A percentile compares a stretch with the other conserved stretches of the same genome.
These are phyloP conservation scores for Morone saxatilis DNA, from an alignment of 2,113 vertebrate species.

Conservation along the genomic window DNA sequence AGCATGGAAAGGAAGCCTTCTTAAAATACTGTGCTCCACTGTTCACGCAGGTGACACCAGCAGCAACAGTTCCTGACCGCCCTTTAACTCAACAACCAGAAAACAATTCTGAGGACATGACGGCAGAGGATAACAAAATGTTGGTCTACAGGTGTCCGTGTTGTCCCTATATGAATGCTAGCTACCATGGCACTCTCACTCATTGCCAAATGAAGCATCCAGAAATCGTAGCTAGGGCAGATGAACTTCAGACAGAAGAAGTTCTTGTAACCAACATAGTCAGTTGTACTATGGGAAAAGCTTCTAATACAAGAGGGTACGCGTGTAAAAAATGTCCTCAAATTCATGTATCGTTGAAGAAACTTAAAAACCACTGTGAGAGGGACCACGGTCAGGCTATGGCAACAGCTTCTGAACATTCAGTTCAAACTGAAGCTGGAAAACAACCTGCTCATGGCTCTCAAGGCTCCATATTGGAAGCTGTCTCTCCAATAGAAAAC, in stretches of 20 bases:
- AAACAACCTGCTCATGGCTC: conserved; percentile 72
- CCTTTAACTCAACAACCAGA: conserved; percentile 8
- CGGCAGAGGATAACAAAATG: neutral
- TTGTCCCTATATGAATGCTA: conserved; percentile 90
- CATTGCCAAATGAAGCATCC: conserved; percentile 94
- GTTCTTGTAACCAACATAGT: conserved; percentile 83
- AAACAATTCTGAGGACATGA: neutral
- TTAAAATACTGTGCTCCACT: conserved; percentile 87
- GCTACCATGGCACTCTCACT: conserved; percentile 89
- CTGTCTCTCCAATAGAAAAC: conserved; percentile 85
- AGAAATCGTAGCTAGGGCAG: conserved; percentile 84
- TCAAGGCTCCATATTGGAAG: conserved; percentile 69
- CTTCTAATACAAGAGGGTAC: conserved; percentile 88
- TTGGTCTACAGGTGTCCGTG: conserved; percentile 89
- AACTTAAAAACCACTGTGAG: conserved; percentile 87
- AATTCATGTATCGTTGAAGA: conserved; percentile 85
- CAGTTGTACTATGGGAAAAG: conserved; percentile 71
- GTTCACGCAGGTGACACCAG: conserved; percentile 80
- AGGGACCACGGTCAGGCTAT: conserved; percentile 83
- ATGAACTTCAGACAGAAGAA: conserved; percentile 87
- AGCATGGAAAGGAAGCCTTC: conserved; percentile 89
- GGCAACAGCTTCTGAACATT: conserved; percentile 76
- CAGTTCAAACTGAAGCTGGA: conserved; percentile 68
- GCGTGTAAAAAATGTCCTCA: conserved; percentile 89
- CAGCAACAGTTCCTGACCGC: conserved; percentile 76